phyloP scores from a whole-genome alignment of 92 coral and sea anemone species.

The Heteractis magnifica region DNA sequence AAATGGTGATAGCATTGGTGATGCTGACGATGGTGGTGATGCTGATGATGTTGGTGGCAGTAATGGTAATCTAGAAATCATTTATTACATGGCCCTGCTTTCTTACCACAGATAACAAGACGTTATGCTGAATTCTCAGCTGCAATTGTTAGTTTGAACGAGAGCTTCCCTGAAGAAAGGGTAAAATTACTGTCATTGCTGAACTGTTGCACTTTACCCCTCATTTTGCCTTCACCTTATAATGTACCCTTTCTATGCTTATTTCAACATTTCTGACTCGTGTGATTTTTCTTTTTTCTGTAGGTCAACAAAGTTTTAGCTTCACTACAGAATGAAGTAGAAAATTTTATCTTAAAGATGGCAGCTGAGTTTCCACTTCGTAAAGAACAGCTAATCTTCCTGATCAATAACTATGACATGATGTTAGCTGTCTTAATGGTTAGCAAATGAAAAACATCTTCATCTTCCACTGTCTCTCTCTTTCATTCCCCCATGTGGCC shows the following conservation, averaged over 20 bases:
- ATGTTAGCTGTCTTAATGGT: constrained; percentile 98
- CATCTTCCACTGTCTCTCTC: background rate
- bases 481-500: background rate
- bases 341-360: constrained; percentile 91
- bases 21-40: background rate
- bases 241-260: background rate
- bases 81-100: too few relatives aligned
- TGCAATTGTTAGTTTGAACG: constrained; percentile 94
- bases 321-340: constrained; percentile 86
- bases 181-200: constrained; percentile 17
- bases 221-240: too few relatives aligned
- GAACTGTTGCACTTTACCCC: too few relatives aligned
- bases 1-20: background rate
- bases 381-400: constrained; percentile 93
- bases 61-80: too few relatives aligned
- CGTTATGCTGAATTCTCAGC: constrained; percentile 99
- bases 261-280: background rate
- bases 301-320: constrained; percentile 96
- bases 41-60: too few relatives aligned
- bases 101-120: constrained; percentile 74
- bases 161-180: constrained; percentile 99
- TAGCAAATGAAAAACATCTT: constrained; percentile 6
- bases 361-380: constrained; percentile 98
- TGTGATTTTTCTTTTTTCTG: background rate
- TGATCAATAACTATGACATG: constrained; percentile 97